Base-by-base conservation (phyloP, 2,888 invertebrate species). In the Caenorhabditis doughertyi region DNA sequence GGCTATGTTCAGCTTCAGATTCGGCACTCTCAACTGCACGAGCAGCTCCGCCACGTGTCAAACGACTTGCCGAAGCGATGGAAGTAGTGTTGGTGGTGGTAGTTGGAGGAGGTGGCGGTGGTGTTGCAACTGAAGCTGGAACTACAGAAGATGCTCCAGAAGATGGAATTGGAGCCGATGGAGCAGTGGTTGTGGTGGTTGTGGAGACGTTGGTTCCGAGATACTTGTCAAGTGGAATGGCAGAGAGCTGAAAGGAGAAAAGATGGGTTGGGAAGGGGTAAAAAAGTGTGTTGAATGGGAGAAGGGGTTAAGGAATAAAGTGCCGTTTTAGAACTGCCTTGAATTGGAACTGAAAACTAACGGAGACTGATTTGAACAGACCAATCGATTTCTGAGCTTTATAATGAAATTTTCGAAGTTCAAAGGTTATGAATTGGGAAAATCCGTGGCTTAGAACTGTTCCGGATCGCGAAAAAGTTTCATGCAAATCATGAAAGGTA, bases 181-280 rank as follows among this genome's bases (percentile, higher is more conserved):
- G 65, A 32, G 65, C 65, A 0, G 27, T 49, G 9, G 49, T 49
- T 1, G 51, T 51, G 32, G 65, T 35, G 18, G 29, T 32, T 1
- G 51, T 35, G 16, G 32, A n/a, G 3, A 16, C 16, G 35, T 29
- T 21, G 8, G 35, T 47, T n/a, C n/a, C n/a, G n/a, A n/a, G n/a
- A 16, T 49, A 42, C 25, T 58, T 49, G n/a, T 68, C 67, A 32
- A 76, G 67, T 25, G 49, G 56, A 35, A 76, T 76, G 1, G 47
- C 58, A 11, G 60, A 35, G 29, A 76, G 76, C 76, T 76, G 56
- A 13, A 72, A 60, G 9, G 16, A 35, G 53, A 7, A 23, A 39
- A 32, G 44, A 23, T 32, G 3, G 21, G 7, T 32, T 58, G 8
- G 42, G 8, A 16, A 42, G 8, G 42, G 16, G 32, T 32, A 9